Percentiles rank a stretch among this genome's conserved stretches.
These are phyloP conservation scores for Ophioninae sp. DNA, from an alignment of 2,888 invertebrate genomes.

Conservation along the genomic window DNA sequence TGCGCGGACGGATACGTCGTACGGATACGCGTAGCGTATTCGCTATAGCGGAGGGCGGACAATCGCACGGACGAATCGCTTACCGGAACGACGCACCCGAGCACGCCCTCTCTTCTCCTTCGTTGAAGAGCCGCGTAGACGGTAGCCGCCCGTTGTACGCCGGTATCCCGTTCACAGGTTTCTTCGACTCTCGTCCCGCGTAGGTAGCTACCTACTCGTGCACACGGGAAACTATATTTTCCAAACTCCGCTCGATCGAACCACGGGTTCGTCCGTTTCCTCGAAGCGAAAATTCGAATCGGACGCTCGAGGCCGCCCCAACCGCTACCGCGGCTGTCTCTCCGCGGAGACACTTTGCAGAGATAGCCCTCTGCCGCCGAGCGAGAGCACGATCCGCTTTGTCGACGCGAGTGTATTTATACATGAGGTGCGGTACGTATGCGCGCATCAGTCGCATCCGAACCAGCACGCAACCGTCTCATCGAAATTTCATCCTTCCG, in stretches of 20 bases:
- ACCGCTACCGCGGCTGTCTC: too few relatives aligned
- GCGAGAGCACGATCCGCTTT: too few relatives aligned
- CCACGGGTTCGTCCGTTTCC: neutral
- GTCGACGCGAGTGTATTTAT: too few relatives aligned
- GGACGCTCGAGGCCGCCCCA: too few relatives aligned
- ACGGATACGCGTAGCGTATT: conserved; percentile 46
- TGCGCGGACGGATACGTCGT: conserved; percentile 8
- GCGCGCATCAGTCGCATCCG: too few relatives aligned
- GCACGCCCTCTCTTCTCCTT: conserved; percentile 80
- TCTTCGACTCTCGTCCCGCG: conserved; percentile 61
- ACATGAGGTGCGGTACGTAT: too few relatives aligned
- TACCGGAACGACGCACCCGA: conserved; percentile 77
- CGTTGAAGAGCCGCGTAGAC: conserved; percentile 76
- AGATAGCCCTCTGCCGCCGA: too few relatives aligned
- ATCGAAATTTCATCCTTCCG: conserved; percentile 39
- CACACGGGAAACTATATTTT: conserved; percentile 43
- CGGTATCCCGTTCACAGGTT: conserved; percentile 50
- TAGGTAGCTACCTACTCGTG: too few relatives aligned
- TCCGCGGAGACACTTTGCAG: too few relatives aligned
- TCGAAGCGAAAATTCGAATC: neutral
- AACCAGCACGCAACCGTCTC: too few relatives aligned
- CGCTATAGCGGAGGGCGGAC: conserved; percentile 67
- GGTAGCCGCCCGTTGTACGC: conserved; percentile 78
- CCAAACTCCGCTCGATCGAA: conserved; percentile 13
- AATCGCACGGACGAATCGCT: conserved; percentile 79